A percentile compares a stretch with the other conserved stretches of the same genome.
Conservation (phyloP, 1,140 invertebrate species). For the Littorina saxatilis region DNA sequence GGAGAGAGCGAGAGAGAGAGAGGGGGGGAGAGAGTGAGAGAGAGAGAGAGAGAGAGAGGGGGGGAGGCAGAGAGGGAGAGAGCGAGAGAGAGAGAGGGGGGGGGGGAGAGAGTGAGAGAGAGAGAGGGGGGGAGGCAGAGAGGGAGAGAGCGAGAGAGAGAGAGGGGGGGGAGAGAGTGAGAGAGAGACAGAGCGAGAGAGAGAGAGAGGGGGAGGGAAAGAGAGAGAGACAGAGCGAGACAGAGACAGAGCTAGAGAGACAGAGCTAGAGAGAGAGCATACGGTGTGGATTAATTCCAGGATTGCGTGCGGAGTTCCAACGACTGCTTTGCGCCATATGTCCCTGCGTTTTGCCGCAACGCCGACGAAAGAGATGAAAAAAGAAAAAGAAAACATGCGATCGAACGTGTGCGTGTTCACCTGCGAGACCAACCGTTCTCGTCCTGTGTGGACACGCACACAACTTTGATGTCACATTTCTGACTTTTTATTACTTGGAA, state of each 20-base stretch:
- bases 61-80: background rate
- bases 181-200: background rate
- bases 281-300: too few species aligned
- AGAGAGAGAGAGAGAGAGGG: constrained; percentile 1
- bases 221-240: constrained; percentile 9
- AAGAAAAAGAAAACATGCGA: too few species aligned
- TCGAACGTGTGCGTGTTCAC: too few species aligned
- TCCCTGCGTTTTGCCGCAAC: too few species aligned
- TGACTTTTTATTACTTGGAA: too few species aligned
- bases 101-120: constrained; percentile 1
- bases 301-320: too few species aligned
- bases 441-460: too few species aligned
- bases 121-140: constrained; percentile 13
- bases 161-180: background rate
- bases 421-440: too few species aligned
- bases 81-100: constrained; percentile 11
- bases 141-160: background rate
- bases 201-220: background rate
- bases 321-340: too few species aligned
- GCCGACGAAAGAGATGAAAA: too few species aligned
- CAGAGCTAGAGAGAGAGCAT: constrained; percentile 6
- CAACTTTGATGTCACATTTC: too few species aligned
- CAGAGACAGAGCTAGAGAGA: background rate
- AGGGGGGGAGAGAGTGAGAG: constrained; percentile 1
- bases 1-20: background rate